Base-by-base conservation (phyloP, 2,888 invertebrate genomes). In the Aelia acuminata region DNA sequence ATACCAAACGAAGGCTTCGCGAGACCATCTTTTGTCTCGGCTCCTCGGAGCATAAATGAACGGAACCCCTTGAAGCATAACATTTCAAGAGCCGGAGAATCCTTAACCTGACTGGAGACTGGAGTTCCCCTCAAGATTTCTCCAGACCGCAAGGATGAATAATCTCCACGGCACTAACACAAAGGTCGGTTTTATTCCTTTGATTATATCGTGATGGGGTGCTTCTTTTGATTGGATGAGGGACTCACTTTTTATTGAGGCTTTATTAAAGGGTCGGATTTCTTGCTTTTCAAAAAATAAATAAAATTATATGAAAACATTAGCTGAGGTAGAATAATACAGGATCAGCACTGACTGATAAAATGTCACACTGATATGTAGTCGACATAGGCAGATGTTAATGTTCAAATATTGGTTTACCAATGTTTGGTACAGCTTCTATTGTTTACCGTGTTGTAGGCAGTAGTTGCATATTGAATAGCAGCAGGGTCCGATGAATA, bases 181-280 rank as follows among this genome's bases (percentile, higher is more conserved):
- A 70, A 70, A 70, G 63, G 18, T 35, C 7, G 63, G 35, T 70
- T 35, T 63, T 70, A 70, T 70, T 70, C 63, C 63, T 70, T 70
- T 70, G 63, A 70, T 70, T 70, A 70, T 70, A 35, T n/a, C n/a
- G n/a, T 70, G 63, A 70, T 70, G 35, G 63, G 35, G 63, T 15
- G 18, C 63, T 70, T 70, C 35, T 70, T 35, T 70, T 70, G 63
- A 70, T 70, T 70, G 31, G 63, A 70, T 70, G 63, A 70, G 63
- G 35, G 20, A 5, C 63, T 70, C 63, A 35, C 63, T 70, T 20
- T 70, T 70, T 70, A 35, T 22, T 18, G 31, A 35, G 18, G 20
- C 31, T 20, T 70, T 35, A 70, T 35, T 70, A 70, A 70, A 70
- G 57, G 3, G 57, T 7, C n/a, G 5, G n/a, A 4, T 31, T n/a